Evolutionary conservation across 1,140 invertebrate species (phyloP).

Genomic region (Trichonephila clavata): DNA sequence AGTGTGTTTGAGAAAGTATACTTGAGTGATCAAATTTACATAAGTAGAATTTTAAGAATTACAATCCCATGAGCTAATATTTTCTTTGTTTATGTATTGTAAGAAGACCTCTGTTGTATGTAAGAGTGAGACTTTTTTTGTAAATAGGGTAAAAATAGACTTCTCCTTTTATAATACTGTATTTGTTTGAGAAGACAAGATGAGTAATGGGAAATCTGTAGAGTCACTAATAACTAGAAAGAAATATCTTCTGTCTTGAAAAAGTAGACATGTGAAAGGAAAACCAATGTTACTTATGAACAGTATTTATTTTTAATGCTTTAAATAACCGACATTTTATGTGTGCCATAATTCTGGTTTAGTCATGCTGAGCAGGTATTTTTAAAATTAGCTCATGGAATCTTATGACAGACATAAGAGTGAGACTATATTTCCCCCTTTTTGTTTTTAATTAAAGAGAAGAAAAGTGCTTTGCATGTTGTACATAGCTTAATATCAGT

Average conservation of each 20-base stretch:
- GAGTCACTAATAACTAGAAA: too few relatives aligned
- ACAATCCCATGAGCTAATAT: neutral
- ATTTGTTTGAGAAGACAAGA: neutral
- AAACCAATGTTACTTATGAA: neutral
- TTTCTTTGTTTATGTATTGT: neutral
- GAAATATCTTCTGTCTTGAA: too few relatives aligned
- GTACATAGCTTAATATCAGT: neutral
- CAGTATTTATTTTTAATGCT: neutral
- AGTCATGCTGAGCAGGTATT: neutral
- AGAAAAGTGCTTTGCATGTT: neutral
- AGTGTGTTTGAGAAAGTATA: neutral
- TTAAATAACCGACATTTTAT: neutral
- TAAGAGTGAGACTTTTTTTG: neutral
- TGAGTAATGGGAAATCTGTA: too few relatives aligned
- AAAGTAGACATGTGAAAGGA: too few relatives aligned
- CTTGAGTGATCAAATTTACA: neutral
- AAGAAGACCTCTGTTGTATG: neutral
- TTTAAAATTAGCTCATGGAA: conserved; percentile 34
- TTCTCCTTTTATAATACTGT: neutral
- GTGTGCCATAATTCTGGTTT: conserved; percentile 47
- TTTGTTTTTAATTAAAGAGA: neutral
- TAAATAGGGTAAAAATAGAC: neutral
- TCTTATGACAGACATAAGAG: neutral
- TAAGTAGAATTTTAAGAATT: neutral
- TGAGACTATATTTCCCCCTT: neutral